Evolutionary conservation across 2,113 vertebrate genomes (phyloP).

Genomic region (Athene noctua): DNA sequence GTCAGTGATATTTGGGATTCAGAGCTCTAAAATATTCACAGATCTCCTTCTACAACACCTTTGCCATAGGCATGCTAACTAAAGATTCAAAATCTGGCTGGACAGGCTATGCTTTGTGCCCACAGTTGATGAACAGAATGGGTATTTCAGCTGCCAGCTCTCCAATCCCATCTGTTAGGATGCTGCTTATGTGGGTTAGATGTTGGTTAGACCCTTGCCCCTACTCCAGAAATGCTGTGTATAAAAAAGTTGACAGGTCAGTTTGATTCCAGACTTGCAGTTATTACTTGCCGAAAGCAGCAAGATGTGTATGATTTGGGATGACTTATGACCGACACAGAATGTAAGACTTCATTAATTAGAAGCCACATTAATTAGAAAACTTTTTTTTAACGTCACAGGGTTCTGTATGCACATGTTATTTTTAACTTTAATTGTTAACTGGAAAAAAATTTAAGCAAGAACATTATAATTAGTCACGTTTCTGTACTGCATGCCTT

Average conservation of each 20-base stretch:
- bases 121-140: neutral
- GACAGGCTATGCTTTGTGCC: neutral
- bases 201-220: neutral
- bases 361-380: constrained; percentile 15
- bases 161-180: constrained; percentile 16
- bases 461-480: constrained; percentile 35
- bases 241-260: neutral
- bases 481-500: constrained; percentile 1
- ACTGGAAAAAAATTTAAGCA: neutral
- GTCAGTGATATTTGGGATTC: neutral
- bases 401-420: neutral
- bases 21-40: neutral
- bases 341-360: constrained; percentile 20
- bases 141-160: neutral
- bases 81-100: neutral
- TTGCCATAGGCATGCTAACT: neutral
- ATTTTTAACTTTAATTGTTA: constrained; percentile 37
- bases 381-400: neutral
- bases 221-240: neutral
- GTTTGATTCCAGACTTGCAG: neutral
- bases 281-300: neutral
- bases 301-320: neutral
- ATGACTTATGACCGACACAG: neutral
- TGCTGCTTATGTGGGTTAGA: constrained; percentile 6
- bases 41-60: neutral